A percentile compares a stretch with the other conserved stretches of the same genome.
These are phyloP conservation scores for Dolichotis patagonum DNA, from an alignment of 2,113 vertebrate species.

Conservation along the genomic window DNA sequence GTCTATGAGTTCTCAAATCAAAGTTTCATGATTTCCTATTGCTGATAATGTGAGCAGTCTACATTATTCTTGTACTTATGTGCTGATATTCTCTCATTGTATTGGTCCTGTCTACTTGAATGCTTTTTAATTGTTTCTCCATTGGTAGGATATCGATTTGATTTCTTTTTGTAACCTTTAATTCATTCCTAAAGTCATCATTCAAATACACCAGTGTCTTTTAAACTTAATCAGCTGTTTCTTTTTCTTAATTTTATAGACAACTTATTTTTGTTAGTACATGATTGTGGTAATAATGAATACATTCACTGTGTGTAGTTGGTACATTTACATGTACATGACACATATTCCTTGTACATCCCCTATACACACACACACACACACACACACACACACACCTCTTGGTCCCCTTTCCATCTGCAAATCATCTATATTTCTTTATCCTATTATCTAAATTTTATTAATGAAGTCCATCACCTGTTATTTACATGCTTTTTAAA, in stretches of 20 bases:
- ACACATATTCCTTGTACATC: background rate
- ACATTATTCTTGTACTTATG: background rate
- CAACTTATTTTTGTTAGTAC: background rate
- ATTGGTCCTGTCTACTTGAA: background rate
- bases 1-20: background rate
- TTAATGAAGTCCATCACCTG: background rate
- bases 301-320: background rate
- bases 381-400: background rate
- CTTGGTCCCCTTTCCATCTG: background rate
- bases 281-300: background rate
- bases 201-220: background rate
- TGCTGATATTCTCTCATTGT: background rate
- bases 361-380: background rate
- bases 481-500: background rate
- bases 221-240: background rate
- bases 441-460: background rate
- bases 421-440: background rate
- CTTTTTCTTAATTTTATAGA: background rate
- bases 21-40: background rate
- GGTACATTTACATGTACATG: background rate
- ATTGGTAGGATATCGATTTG: background rate
- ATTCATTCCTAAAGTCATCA: background rate
- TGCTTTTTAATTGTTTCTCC: background rate
- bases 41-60: background rate
- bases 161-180: background rate